These are phyloP conservation scores for Theocolax elegans DNA, from an alignment of 1,140 invertebrate genomes.

Conservation along the genomic window DNA sequence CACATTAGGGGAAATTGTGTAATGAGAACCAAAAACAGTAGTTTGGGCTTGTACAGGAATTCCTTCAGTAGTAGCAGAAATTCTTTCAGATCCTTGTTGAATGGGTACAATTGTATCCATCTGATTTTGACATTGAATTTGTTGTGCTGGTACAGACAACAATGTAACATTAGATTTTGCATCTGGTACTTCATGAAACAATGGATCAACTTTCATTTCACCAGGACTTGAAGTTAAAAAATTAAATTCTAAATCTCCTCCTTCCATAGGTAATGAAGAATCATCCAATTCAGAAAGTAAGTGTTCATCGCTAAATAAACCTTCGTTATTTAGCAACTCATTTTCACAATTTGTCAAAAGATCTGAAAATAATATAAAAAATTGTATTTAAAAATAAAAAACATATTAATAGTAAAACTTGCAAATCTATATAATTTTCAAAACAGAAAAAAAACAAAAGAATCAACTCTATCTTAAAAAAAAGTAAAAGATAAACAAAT, in stretches of 20 bases:
- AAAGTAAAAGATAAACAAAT: too few relatives aligned
- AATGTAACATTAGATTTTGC: constrained; percentile 14
- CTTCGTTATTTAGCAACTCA: constrained; percentile 62
- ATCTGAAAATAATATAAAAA: constrained; percentile 51
- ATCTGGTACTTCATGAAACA: constrained; percentile 25
- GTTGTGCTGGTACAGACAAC: background rate
- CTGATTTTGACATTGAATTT: constrained; percentile 19
- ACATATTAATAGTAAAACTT: background rate
- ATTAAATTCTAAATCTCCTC: constrained; percentile 53
- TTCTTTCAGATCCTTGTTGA: constrained; percentile 37
- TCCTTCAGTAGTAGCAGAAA: constrained; percentile 26
- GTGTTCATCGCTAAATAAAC: constrained; percentile 60
- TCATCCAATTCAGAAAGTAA: constrained; percentile 59
- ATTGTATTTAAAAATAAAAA: background rate
- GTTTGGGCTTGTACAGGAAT: constrained; percentile 43
- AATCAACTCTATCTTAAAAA: too few relatives aligned
- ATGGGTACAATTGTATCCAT: constrained; percentile 9
- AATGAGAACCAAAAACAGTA: constrained; percentile 58
- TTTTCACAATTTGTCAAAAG: constrained; percentile 61
- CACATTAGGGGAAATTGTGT: constrained; percentile 59
- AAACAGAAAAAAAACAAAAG: too few relatives aligned
- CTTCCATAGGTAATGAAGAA: constrained; percentile 54
- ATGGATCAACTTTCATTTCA: constrained; percentile 30
- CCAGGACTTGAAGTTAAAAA: constrained; percentile 50
- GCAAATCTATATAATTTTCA: too few relatives aligned